A percentile compares a stretch with the other conserved stretches of the same genome.
Conservation (phyloP, 2,113 vertebrate species). For the Pelecanoides urinatrix region DNA sequence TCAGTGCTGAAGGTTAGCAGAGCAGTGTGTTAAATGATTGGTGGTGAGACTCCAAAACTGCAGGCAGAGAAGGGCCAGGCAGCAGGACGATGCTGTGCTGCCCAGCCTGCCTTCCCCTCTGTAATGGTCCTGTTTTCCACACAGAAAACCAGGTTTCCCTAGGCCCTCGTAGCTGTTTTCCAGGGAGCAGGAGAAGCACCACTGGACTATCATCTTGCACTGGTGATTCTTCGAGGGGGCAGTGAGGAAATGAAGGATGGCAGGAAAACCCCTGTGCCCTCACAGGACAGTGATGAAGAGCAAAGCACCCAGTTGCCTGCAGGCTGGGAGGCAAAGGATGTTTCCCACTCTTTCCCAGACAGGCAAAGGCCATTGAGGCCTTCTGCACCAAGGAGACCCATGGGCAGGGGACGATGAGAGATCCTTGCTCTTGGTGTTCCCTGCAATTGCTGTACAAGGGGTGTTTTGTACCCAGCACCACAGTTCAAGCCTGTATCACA, state of each 20-base stretch:
- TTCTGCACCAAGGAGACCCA: not conserved
- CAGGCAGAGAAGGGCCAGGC: not conserved
- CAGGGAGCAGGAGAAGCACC: not conserved
- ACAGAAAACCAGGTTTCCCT: not conserved
- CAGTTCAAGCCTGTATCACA: not conserved
- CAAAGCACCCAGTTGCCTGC: not conserved
- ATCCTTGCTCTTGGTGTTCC: not conserved
- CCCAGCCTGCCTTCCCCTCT: not conserved
- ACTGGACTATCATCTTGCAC: not conserved
- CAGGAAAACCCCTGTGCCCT: not conserved
- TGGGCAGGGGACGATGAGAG: not conserved
- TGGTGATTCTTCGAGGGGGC: not conserved
- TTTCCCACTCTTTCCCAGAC: not conserved
- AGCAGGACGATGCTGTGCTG: not conserved
- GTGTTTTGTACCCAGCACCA: not conserved
- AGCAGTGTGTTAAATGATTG: not conserved
- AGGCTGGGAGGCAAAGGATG: not conserved
- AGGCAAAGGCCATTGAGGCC: not conserved
- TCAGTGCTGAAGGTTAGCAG: not conserved
- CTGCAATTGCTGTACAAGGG: not conserved
- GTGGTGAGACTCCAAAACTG: not conserved
- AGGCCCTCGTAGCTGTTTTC: not conserved
- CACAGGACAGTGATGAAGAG: not conserved
- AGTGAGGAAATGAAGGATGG: not conserved
- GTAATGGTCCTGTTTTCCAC: not conserved